Evolutionary conservation across 2,113 vertebrate genomes (phyloP), one percentile per base, ranked within the genome.

Genomic region (Hemiprocne comata): DNA sequence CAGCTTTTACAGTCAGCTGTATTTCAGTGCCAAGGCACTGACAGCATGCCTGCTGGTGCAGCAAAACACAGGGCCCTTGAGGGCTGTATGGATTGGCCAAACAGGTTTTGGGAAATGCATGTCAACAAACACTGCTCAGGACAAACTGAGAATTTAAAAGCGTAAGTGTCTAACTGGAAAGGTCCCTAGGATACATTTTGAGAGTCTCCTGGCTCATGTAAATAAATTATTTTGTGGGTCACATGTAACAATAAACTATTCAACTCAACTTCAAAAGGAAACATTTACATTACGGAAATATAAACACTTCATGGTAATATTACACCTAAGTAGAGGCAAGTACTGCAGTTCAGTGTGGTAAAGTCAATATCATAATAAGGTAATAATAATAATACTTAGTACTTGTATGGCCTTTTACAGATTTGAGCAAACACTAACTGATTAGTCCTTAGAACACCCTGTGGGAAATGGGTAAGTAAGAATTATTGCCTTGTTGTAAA

Each of bases 41-140:
- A 96, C 81, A 96, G 90, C 85, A 46, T 75, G 96, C 93, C 93
- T 89, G 78, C 91, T 95, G 93, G 90, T 97, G 97, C 85, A 96
- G 95, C 74, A 96, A 96, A 97, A 96, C 85, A 67, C 38, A 64
- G 90, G 96, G 31, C 92, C 86, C 73, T 74, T 24, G 90, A 93
- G 85, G 85, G 82, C 42, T 62, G 71, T 65, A 66, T 31, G 84
- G 92, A 92, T 83, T 89, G 91, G 81, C 85, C 90, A 94, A 93
- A 28, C 69, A 91, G 87, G 77, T 85, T 96, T 93, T 84, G 4
- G 50, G 79, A 95, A 87, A 76, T 55, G 74, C 75, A 23, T 58
- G 42, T 84, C 96, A 93, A 89, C 69, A 53, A 94, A 74, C 40
- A 2, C 51, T 51, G 40, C 69, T 84, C 80, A 75, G 82, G 61